These are phyloP conservation scores for Drosophila melanogaster DNA, from an alignment of 1,140 invertebrate genomes.

Conservation along the genomic window DNA sequence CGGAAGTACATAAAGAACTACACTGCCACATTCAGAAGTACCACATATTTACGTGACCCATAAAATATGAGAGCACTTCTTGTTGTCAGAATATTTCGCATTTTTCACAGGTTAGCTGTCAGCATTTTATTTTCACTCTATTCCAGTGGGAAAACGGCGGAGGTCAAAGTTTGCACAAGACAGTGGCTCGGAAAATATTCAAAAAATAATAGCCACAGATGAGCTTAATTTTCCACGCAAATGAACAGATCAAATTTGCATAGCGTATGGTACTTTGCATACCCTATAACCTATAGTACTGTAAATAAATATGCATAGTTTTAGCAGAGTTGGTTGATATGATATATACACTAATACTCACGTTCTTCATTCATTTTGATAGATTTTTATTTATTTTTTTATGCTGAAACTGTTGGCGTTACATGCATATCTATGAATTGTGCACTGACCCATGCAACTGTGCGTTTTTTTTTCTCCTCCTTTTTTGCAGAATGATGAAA, in stretches of 20 bases:
- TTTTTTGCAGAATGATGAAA: conserved; percentile 80
- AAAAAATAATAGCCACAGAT: conserved; percentile 25
- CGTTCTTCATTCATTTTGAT: conserved; percentile 2
- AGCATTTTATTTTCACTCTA: conserved; percentile 29
- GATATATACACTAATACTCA: conserved; percentile 1
- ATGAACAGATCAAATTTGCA: neutral
- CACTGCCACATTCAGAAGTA: conserved; percentile 4
- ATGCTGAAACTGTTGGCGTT: conserved; percentile 14
- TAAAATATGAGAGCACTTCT: conserved; percentile 71
- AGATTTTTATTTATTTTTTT: conserved; percentile 7
- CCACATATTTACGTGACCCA: conserved; percentile 58
- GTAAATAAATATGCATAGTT: too few species aligned
- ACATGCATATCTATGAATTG: conserved; percentile 31
- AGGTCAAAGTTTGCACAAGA: conserved; percentile 35
- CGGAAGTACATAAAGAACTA: conserved; percentile 20
- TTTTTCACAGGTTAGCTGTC: conserved; percentile 51
- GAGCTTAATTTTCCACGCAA: conserved; percentile 32
- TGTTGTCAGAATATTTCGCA: conserved; percentile 53
- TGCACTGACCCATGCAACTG: conserved; percentile 26
- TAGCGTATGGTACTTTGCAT: neutral
- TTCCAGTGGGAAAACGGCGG: conserved; percentile 26
- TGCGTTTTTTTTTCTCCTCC: conserved; percentile 28
- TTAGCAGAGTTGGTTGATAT: neutral
- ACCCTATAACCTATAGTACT: neutral
- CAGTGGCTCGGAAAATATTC: conserved; percentile 16